Evolutionary conservation across 2,113 vertebrate genomes (phyloP).

Genomic region (Barbus barbus): DNA sequence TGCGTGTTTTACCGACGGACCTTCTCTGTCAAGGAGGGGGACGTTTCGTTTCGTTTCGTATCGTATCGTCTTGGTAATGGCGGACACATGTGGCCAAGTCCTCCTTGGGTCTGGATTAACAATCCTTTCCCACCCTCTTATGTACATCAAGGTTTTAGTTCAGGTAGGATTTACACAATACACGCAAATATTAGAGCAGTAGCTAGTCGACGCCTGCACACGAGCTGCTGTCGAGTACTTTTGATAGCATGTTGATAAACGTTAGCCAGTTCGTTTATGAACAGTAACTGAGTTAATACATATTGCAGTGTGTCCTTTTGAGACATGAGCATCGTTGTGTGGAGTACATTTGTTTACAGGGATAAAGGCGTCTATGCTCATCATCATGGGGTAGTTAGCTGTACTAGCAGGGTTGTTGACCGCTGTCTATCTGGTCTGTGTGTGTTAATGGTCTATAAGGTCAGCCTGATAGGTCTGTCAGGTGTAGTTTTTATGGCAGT

Average conservation of each 20-base stretch:
- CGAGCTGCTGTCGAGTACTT: not conserved
- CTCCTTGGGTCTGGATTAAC: conserved; percentile 91
- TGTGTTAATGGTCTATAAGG: conserved; percentile 16
- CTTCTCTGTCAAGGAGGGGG: conserved; percentile 35
- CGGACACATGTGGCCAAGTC: conserved; percentile 88
- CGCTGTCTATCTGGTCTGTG: not conserved
- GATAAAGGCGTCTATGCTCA: not conserved
- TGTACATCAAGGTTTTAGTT: conserved; percentile 97
- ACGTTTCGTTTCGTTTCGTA: no score
- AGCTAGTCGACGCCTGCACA: not conserved
- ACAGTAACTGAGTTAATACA: not conserved
- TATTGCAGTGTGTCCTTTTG: not conserved
- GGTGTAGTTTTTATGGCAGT: not conserved
- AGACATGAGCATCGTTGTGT: not conserved
- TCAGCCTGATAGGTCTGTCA: not conserved
- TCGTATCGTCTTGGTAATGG: conserved; percentile 79
- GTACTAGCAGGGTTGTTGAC: not conserved
- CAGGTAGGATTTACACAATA: conserved; percentile 79
- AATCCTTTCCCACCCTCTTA: conserved; percentile 91
- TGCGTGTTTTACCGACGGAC: conserved; percentile 18
- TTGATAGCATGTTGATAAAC: conserved; percentile 13
- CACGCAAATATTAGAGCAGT: not conserved
- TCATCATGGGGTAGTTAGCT: not conserved
- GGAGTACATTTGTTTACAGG: not conserved
- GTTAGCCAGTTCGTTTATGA: conserved; percentile 5